These are phyloP conservation scores for Tetragonula carbonaria DNA, from an alignment of 2,888 invertebrate species.

Conservation along the genomic window DNA sequence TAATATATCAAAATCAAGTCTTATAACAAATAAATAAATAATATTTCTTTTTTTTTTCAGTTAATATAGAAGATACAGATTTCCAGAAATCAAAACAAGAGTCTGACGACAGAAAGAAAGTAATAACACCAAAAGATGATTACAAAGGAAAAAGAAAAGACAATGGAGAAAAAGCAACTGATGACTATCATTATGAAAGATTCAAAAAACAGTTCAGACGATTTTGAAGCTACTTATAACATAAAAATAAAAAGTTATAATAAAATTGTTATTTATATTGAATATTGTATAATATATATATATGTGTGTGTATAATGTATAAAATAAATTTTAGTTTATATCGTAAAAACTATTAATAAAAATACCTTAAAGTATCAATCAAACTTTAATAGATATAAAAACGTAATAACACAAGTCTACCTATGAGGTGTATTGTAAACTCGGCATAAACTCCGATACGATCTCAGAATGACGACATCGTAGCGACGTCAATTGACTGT, in stretches of 20 bases:
- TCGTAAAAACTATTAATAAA: neutral
- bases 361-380: neutral
- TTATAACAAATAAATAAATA: neutral
- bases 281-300: neutral
- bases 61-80: constrained; percentile 93
- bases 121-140: constrained; percentile 82
- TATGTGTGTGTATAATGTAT: neutral
- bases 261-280: constrained; percentile 1
- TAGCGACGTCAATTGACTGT: constrained; percentile 53
- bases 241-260: constrained; percentile 15
- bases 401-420: neutral
- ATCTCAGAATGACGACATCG: constrained; percentile 49
- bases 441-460: constrained; percentile 36
- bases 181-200: constrained; percentile 98
- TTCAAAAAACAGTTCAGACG: constrained; percentile 98
- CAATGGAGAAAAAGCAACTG: constrained; percentile 95
- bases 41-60: constrained; percentile 84
- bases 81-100: constrained; percentile 87
- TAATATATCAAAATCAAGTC: neutral
- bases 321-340: constrained; percentile 6
- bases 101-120: constrained; percentile 84
- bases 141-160: constrained; percentile 87
- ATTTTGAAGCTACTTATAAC: constrained; percentile 85
- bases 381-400: neutral
- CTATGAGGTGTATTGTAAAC: constrained; percentile 29